These are phyloP conservation scores for Alauda arvensis DNA, from an alignment of 2,797 vertebrate genomes.

Conservation along the genomic window DNA sequence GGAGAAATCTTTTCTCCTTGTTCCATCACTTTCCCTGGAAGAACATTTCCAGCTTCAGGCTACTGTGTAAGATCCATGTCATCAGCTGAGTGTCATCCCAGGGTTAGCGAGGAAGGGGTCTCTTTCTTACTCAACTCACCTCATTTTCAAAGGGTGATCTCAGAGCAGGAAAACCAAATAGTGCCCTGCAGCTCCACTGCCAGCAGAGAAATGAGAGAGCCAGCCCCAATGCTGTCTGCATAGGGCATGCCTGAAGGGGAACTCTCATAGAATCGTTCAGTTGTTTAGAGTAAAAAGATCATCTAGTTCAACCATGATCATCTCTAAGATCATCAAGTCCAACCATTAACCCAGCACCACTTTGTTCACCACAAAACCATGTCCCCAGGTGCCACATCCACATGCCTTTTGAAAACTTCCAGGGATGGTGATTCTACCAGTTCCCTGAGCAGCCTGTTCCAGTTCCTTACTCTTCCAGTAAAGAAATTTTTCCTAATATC, in stretches of 20 bases:
- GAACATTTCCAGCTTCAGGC: background rate
- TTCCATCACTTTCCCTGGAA: background rate
- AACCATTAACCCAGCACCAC: background rate
- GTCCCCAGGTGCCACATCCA: background rate
- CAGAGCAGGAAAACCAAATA: background rate
- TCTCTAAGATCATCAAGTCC: background rate
- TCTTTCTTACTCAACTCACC: background rate
- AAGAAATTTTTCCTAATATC: background rate
- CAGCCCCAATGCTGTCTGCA: background rate
- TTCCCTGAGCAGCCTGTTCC: background rate
- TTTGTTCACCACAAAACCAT: background rate
- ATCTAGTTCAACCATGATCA: background rate
- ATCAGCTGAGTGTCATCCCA: background rate
- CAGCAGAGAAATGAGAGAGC: background rate
- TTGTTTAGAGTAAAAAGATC: background rate
- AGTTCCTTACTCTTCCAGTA: background rate
- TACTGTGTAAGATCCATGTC: background rate
- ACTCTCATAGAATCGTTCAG: accelerated
- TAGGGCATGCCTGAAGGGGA: accelerated
- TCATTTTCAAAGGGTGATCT: background rate
- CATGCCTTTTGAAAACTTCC: background rate
- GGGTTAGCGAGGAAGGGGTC: background rate
- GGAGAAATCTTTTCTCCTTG: background rate
- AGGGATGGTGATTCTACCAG: background rate
- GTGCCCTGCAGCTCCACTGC: background rate